These are phyloP conservation scores for Petroica traversi DNA, from an alignment of 2,113 vertebrate species.

Conservation along the genomic window DNA sequence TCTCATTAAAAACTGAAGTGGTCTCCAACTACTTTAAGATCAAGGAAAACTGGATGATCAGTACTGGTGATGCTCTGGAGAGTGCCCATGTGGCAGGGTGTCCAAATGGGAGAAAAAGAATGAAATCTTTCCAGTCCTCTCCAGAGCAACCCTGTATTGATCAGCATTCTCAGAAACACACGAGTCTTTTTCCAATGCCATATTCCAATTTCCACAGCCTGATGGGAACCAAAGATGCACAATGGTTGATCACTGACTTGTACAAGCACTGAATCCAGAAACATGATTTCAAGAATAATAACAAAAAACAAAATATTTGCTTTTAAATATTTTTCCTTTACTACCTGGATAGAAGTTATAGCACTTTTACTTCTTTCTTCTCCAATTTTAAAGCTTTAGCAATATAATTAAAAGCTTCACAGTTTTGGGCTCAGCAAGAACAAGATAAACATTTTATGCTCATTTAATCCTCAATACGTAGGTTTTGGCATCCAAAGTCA, in stretches of 20 bases:
- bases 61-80: neutral
- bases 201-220: too few species aligned
- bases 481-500: neutral
- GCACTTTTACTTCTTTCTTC: neutral
- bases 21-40: neutral
- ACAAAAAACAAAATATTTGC: neutral
- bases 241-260: neutral
- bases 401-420: neutral
- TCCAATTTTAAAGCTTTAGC: neutral
- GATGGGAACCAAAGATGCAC: neutral
- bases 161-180: neutral
- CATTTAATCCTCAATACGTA: neutral
- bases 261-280: neutral
- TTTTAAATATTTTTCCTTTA: neutral
- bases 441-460: neutral
- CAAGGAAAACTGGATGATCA: neutral
- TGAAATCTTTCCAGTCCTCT: neutral
- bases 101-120: neutral
- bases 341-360: neutral
- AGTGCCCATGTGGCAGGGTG: neutral
- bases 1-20: neutral
- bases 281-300: neutral
- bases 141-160: neutral
- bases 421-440: neutral
- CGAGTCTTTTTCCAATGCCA: fast-evolving